A percentile compares a stretch with the other conserved stretches of the same genome.
These are phyloP conservation scores for Apodemia hepburni DNA, from an alignment of 2,888 invertebrate species.

Conservation along the genomic window DNA sequence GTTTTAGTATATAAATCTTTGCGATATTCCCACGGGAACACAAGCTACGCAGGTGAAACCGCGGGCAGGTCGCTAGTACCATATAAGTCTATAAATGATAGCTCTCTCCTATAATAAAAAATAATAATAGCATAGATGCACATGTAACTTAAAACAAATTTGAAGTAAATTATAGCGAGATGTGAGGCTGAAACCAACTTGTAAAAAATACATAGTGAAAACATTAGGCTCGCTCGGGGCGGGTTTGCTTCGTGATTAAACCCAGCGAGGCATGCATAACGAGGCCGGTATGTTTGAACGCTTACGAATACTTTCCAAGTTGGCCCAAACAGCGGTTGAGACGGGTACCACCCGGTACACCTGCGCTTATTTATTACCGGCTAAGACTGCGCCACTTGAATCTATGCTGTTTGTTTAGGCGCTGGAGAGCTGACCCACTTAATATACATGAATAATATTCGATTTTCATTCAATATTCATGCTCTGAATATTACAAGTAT, in stretches of 20 bases:
- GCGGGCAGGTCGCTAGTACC: too few relatives aligned
- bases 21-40: too few relatives aligned
- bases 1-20: too few relatives aligned
- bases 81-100: too few relatives aligned
- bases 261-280: slow-evolving; percentile 74
- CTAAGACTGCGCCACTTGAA: slow-evolving; percentile 52
- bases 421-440: slow-evolving; percentile 49
- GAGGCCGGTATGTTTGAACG: slow-evolving; percentile 73
- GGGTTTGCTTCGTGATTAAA: slow-evolving; percentile 70
- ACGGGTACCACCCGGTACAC: slow-evolving; percentile 43
- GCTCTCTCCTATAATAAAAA: too few relatives aligned
- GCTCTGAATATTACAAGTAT: slow-evolving; percentile 20
- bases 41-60: too few relatives aligned
- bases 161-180: neutral
- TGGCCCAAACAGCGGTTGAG: slow-evolving; percentile 56
- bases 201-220: slow-evolving; percentile 75
- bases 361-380: slow-evolving; percentile 65
- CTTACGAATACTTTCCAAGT: slow-evolving; percentile 71
- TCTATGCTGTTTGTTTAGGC: slow-evolving; percentile 65
- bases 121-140: neutral
- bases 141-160: too few relatives aligned
- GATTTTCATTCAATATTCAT: slow-evolving; percentile 34
- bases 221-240: slow-evolving; percentile 66
- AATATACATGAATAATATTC: slow-evolving; percentile 56
- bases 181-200: slow-evolving; percentile 35